Conservation (phyloP, 2,113 vertebrate species). For the Ellobius talpinus region DNA sequence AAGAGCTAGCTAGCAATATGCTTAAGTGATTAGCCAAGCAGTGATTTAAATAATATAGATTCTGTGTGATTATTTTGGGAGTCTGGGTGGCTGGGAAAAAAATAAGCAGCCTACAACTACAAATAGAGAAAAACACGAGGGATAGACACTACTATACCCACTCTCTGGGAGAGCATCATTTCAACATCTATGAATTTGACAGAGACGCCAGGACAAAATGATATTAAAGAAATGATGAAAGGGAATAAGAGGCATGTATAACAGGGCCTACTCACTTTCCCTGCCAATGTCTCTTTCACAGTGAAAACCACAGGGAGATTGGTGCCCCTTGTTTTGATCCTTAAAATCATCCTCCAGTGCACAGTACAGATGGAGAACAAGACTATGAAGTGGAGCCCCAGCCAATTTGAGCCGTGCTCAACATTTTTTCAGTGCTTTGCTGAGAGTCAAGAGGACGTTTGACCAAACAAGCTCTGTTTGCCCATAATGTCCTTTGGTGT, state of each 20-base stretch:
- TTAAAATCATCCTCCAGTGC: not conserved
- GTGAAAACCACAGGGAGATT: not conserved
- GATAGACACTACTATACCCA: not conserved
- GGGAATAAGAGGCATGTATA: not conserved
- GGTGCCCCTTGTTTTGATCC: not conserved
- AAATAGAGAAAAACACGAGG: not conserved
- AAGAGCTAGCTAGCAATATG: too few species aligned
- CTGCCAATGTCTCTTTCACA: not conserved
- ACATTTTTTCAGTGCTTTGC: not conserved
- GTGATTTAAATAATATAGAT: too few species aligned
- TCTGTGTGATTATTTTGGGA: too few species aligned
- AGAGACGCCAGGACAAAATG: not conserved
- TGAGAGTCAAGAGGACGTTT: slow-evolving; percentile 13
- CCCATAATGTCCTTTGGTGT: not conserved
- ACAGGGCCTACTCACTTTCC: not conserved
- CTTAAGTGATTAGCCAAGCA: too few species aligned
- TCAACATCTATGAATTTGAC: not conserved
- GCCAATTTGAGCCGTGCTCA: not conserved
- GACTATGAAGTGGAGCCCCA: not conserved
- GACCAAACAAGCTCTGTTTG: not conserved
- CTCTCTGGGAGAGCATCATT: not conserved
- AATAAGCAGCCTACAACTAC: too few species aligned
- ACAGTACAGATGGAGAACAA: not conserved
- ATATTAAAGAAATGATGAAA: not conserved
- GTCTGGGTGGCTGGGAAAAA: too few species aligned